A percentile compares a stretch with the other conserved stretches of the same genome.
These are phyloP conservation scores for Leucoraja erinaceus DNA, from an alignment of 2,113 vertebrate species.

Conservation along the genomic window DNA sequence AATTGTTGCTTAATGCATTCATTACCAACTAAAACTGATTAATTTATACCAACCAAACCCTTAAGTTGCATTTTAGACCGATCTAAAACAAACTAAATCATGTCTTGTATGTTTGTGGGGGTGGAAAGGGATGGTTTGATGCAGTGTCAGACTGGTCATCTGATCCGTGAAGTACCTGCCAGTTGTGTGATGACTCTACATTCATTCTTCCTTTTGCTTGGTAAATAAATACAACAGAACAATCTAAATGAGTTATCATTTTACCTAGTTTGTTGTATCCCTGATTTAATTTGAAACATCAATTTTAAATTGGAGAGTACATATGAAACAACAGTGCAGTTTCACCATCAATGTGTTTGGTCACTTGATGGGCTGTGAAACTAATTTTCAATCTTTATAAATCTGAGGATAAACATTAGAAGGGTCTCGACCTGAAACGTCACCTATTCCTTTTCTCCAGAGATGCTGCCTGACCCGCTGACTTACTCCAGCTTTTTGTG, in stretches of 20 bases:
- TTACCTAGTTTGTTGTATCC: background rate
- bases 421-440: no score
- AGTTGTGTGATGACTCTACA: no score
- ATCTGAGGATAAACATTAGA: no score
- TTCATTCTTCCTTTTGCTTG: background rate
- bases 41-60: background rate
- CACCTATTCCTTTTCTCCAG: no score
- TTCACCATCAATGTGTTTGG: background rate
- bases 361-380: background rate
- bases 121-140: background rate
- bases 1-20: background rate
- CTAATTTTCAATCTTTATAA: background rate
- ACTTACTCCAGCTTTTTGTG: no score
- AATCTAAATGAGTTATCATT: background rate
- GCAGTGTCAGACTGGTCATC: background rate
- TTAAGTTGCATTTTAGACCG: background rate
- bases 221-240: background rate
- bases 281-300: background rate
- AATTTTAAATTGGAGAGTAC: background rate
- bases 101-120: background rate
- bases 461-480: no score
- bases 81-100: conserved; percentile 6
- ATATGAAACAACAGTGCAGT: no score
- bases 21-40: background rate
- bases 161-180: background rate